Evolutionary conservation across 53 echinoderm and acorn worm genomes (phyloP).

Genomic region (Echinometra lucunter): DNA sequence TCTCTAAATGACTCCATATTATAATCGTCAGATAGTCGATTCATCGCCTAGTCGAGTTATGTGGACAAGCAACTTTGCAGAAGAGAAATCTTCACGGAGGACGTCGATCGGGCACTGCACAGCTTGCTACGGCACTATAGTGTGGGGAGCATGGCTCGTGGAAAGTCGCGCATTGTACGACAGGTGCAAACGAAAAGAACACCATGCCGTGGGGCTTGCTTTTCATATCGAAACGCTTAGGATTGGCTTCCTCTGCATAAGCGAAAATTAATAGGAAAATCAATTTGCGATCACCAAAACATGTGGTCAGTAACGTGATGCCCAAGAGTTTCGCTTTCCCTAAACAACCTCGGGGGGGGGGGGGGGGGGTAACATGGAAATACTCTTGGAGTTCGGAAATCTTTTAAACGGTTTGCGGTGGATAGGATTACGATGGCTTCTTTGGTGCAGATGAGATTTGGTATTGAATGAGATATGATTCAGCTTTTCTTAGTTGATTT

Average conservation of each 20-base stretch:
- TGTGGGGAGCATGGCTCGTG: background rate
- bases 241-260: conserved; percentile 45
- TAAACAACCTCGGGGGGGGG: background rate
- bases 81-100: too few relatives aligned
- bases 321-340: conserved; percentile 37
- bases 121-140: background rate
- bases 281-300: conserved; percentile 57
- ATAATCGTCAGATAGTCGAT: background rate
- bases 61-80: background rate
- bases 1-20: too few relatives aligned
- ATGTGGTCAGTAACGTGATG: conserved; percentile 63
- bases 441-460: background rate
- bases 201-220: conserved; percentile 35
- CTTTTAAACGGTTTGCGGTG: background rate
- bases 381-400: background rate
- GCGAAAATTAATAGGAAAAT: conserved; percentile 59
- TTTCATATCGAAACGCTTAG: background rate
- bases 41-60: background rate
- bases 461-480: background rate
- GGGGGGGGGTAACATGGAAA: background rate
- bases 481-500: too few relatives aligned
- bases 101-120: background rate
- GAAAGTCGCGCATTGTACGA: background rate
- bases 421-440: background rate
- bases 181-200: conserved; percentile 41